These are phyloP conservation scores for Cosmorhoe ocellata DNA, from an alignment of 2,888 invertebrate genomes.

Conservation along the genomic window DNA sequence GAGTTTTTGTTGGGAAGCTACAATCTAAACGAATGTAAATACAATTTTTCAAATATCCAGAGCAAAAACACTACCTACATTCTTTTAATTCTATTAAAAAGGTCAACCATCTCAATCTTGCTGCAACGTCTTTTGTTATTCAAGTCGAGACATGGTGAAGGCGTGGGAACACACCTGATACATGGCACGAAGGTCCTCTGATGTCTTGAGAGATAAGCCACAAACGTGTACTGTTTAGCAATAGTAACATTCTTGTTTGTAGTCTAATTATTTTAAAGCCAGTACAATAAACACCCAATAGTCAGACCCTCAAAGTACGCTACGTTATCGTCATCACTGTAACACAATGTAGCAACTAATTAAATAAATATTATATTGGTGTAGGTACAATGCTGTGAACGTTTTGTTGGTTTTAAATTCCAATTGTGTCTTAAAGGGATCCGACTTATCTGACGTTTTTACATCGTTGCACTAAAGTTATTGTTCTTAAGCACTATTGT, in stretches of 20 bases:
- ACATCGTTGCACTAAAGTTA: conserved; percentile 35
- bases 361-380: too few species aligned
- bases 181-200: conserved; percentile 41
- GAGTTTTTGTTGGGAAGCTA: too few species aligned
- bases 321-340: too few species aligned
- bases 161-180: conserved; percentile 54
- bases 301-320: too few species aligned
- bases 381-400: too few species aligned
- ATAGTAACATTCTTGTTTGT: conserved; percentile 1
- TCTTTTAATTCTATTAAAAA: conserved; percentile 44
- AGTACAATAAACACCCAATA: neutral
- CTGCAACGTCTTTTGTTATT: conserved; percentile 48
- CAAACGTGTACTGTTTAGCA: neutral
- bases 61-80: too few species aligned
- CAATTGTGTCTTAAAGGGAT: too few species aligned
- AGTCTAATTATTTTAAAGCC: neutral
- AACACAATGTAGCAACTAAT: too few species aligned
- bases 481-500: conserved; percentile 62
- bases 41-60: too few species aligned
- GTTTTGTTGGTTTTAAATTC: too few species aligned
- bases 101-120: conserved; percentile 39
- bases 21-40: too few species aligned
- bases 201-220: conserved; percentile 40
- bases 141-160: conserved; percentile 38
- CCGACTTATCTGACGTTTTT: neutral